A percentile compares a stretch with the other conserved stretches of the same genome.
Evolutionary conservation across 1,140 invertebrate genomes (phyloP).

Genomic region (Drosophila sucinea): DNA sequence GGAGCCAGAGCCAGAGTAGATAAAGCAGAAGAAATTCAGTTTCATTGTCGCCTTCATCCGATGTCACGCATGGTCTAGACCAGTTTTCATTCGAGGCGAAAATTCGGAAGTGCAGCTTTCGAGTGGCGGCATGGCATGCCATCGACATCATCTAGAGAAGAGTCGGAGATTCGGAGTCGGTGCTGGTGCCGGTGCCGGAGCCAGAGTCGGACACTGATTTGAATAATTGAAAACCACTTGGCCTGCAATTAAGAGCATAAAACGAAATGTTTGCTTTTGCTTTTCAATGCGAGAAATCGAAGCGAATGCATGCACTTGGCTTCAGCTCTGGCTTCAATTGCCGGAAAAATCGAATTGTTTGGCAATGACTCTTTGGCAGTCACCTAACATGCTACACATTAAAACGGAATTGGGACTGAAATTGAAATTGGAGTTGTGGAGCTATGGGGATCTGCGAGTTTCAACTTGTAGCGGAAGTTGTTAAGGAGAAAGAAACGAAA

Average conservation of each 20-base stretch:
- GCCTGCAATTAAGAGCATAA: constrained; percentile 75
- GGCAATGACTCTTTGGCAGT: constrained; percentile 31
- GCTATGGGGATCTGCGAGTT: not conserved
- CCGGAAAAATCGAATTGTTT: constrained; percentile 65
- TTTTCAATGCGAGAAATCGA: constrained; percentile 37
- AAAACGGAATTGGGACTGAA: constrained; percentile 26
- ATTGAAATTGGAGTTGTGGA: constrained; percentile 27
- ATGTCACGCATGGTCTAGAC: constrained; percentile 58
- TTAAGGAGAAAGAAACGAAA: constrained; percentile 23
- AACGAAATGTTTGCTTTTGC: constrained; percentile 74
- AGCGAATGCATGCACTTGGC: constrained; percentile 53
- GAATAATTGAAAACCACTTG: constrained; percentile 79
- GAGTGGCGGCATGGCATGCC: constrained; percentile 21
- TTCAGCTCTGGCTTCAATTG: constrained; percentile 50
- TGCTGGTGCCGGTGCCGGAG: not conserved
- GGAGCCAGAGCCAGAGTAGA: constrained; percentile 25
- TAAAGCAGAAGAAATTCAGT: constrained; percentile 71
- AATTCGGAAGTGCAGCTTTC: constrained; percentile 55
- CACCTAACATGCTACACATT: constrained; percentile 37
- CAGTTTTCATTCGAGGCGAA: constrained; percentile 51
- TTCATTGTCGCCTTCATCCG: constrained; percentile 43
- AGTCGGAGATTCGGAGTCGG: not conserved
- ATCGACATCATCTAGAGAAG: constrained; percentile 34
- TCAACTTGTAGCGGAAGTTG: constrained; percentile 43
- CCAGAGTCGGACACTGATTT: constrained; percentile 51